Base-by-base conservation (phyloP, 2,797 vertebrate genomes). In the Falco columbarius region DNA sequence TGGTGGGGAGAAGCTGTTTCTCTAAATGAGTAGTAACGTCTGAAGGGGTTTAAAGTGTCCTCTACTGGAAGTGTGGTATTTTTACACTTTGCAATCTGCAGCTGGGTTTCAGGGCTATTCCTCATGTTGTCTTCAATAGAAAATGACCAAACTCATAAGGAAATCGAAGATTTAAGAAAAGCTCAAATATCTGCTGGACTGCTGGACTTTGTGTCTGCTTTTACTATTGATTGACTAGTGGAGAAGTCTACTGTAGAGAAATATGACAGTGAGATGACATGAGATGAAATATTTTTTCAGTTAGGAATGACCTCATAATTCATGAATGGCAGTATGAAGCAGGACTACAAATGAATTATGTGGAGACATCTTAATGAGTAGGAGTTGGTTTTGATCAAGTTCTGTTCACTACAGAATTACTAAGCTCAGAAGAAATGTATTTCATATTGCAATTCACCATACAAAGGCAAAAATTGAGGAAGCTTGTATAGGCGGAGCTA, bases 201-300 rank as follows among this genome's bases (percentile, higher is more conserved):
- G n/a, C 47, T 75, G 76, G 40, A 30, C 63, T 80, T 74, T 15
- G 14, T 40, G 58, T 81, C 80, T 95, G 49, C 54, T 85, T 73
- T 85, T 68, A 16, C 76, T 92, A 77, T 93, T 89, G 88, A 95
- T 71, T 92, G 81, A 70, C 49, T 19, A 14, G 46, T 36, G 38
- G 34, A 89, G 83, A 85, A 93, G 74, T 67, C 71, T 74, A 51
- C 42, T 24, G 27, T 23, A 85, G 44, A 94, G 83, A 94, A 95
- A 92, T 92, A 89, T 47, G 74, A 88, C 76, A 72, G 52, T 42
- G 77, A 76, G 12, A 71, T 74, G 86, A 56, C 83, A 89, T 46
- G 61, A 83, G 51, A 40, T 86, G 68, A 89, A 93, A 38, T 86
- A 77, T 67, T 76, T 89, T 90, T 91, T 84, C 73, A 20, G 51